Evolutionary conservation across 2,797 vertebrate genomes (phyloP).

Genomic region (Sitta carolinensis): DNA sequence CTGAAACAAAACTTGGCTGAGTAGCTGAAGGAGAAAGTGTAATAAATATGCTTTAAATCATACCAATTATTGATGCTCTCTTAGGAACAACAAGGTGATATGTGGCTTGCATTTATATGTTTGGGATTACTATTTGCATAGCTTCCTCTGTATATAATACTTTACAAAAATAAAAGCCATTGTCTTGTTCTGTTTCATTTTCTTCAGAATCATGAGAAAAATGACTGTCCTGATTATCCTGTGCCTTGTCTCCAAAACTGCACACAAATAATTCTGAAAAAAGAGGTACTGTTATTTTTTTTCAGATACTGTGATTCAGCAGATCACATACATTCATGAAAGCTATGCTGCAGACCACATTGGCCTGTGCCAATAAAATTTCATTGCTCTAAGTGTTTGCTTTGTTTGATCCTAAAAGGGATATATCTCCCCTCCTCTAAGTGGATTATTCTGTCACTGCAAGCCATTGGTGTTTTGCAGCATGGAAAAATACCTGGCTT

Average conservation of each 20-base stretch:
- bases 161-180: neutral
- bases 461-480: neutral
- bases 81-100: neutral
- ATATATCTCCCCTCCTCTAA: neutral
- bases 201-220: conserved; percentile 81
- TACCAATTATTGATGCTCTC: neutral
- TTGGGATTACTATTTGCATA: neutral
- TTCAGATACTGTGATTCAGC: neutral
- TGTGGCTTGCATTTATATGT: neutral
- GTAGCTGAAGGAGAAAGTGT: neutral
- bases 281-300: conserved; percentile 76
- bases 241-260: conserved; percentile 86
- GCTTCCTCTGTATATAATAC: neutral
- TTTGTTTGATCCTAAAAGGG: neutral
- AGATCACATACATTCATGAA: neutral
- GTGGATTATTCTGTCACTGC: neutral
- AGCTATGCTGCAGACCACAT: neutral
- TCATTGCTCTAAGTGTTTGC: neutral
- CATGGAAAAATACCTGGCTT: neutral
- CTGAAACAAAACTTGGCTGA: neutral
- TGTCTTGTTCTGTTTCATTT: conserved; percentile 11
- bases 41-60: neutral
- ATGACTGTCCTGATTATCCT: conserved; percentile 82
- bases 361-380: neutral
- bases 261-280: conserved; percentile 78